Evolutionary conservation across 2,113 vertebrate species (phyloP).

Genomic region (Ranitomeya imitator): DNA sequence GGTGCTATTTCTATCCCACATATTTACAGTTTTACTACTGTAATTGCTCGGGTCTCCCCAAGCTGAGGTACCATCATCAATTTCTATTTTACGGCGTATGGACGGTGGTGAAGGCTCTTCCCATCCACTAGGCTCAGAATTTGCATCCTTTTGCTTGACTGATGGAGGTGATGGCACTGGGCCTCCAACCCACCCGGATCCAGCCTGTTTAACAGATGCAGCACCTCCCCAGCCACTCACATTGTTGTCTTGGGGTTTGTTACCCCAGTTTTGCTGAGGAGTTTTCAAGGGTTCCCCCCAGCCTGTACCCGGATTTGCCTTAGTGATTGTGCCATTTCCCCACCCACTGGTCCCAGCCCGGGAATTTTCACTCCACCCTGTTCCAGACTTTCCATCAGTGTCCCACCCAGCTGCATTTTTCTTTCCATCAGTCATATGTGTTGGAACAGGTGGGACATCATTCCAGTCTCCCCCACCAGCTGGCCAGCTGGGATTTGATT

Average conservation of each 20-base stretch:
- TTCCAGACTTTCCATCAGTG: conserved; percentile 72
- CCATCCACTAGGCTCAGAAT: conserved; percentile 85
- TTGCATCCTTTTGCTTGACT: conserved; percentile 80
- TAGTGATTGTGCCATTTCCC: conserved; percentile 75
- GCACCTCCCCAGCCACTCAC: conserved; percentile 92
- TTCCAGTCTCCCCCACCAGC: conserved; percentile 76
- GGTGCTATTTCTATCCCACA: conserved; percentile 97
- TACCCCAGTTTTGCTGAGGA: conserved; percentile 85
- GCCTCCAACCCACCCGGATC: conserved; percentile 82
- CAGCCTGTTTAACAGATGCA: conserved; percentile 88
- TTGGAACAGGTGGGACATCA: conserved; percentile 72
- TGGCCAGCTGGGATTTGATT: conserved; percentile 84
- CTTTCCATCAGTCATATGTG: conserved; percentile 84
- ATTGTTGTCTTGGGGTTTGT: conserved; percentile 85
- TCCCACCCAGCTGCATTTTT: conserved; percentile 87
- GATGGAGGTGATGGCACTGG: conserved; percentile 70
- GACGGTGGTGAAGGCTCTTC: conserved; percentile 95
- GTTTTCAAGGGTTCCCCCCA: conserved; percentile 88
- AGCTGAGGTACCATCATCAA: conserved; percentile 97
- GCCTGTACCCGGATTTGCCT: conserved; percentile 73
- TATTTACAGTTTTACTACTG: conserved; percentile 90
- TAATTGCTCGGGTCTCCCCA: conserved; percentile 92
- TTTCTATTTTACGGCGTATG: conserved; percentile 96
- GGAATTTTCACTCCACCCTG: conserved; percentile 75
- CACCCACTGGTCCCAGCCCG: conserved; percentile 77